Evolutionary conservation across 2,888 invertebrate species (phyloP).

Genomic region (Sisyra terminalis): DNA sequence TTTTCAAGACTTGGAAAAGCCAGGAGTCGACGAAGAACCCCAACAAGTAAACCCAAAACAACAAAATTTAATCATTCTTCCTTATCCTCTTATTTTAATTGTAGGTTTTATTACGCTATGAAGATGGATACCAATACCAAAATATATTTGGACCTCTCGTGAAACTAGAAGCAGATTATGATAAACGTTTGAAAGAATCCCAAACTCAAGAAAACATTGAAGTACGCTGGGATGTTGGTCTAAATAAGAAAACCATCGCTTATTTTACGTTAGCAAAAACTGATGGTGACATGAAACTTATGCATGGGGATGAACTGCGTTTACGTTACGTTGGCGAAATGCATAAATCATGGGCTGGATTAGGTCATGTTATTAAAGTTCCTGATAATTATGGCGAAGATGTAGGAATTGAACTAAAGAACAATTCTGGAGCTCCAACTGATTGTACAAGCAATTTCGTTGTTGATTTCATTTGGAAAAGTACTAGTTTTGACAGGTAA

Average conservation of each 20-base stretch:
- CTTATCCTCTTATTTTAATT: slow-evolving; percentile 10
- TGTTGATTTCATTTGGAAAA: slow-evolving; percentile 98
- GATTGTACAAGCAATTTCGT: slow-evolving; percentile 93
- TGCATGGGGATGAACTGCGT: slow-evolving; percentile 96
- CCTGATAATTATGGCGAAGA: slow-evolving; percentile 96
- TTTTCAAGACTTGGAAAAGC: slow-evolving; percentile 94
- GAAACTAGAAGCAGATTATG: slow-evolving; percentile 95
- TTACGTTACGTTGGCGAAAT: slow-evolving; percentile 84
- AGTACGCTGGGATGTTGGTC: slow-evolving; percentile 95
- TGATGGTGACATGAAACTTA: slow-evolving; percentile 95
- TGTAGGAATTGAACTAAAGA: slow-evolving; percentile 91
- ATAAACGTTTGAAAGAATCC: slow-evolving; percentile 91
- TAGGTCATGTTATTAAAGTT: slow-evolving; percentile 94
- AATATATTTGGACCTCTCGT: slow-evolving; percentile 96
- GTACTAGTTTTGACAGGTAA: slow-evolving; percentile 90
- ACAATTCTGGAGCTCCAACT: slow-evolving; percentile 78
- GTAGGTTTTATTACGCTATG: slow-evolving; percentile 50
- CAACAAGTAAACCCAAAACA: slow-evolving; percentile 79
- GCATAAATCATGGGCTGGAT: slow-evolving; percentile 92
- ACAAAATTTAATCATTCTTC: no score
- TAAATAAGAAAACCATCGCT: slow-evolving; percentile 95
- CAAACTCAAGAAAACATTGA: slow-evolving; percentile 97
- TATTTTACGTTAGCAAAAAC: slow-evolving; percentile 96
- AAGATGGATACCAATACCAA: slow-evolving; percentile 98
- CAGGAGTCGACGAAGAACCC: slow-evolving; percentile 95